Conservation (phyloP, 1,140 invertebrate genomes). For the Latrodectus geometricus region DNA sequence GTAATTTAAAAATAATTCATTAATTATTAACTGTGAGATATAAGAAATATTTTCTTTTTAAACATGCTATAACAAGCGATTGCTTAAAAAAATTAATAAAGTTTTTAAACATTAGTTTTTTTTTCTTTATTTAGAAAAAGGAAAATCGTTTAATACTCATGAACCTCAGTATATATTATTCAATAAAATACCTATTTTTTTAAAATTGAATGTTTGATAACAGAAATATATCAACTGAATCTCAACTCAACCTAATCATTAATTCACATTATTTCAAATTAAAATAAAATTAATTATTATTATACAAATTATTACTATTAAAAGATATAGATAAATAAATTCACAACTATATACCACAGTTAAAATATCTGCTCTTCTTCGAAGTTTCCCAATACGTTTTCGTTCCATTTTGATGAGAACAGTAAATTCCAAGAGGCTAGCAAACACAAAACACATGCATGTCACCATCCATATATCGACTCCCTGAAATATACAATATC, state of each 20-base stretch:
- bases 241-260: not conserved
- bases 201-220: too few species aligned
- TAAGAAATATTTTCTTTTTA: too few species aligned
- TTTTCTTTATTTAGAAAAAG: too few species aligned
- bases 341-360: not conserved
- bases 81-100: too few species aligned
- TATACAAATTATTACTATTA: not conserved
- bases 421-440: conserved; percentile 84
- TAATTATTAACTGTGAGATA: too few species aligned
- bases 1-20: too few species aligned
- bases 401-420: conserved; percentile 72
- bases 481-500: conserved; percentile 71
- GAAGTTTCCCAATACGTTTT: not conserved
- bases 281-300: not conserved
- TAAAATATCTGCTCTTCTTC: not conserved
- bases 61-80: too few species aligned
- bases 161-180: too few species aligned
- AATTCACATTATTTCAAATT: not conserved
- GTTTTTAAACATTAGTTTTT: too few species aligned
- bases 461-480: conserved; percentile 88
- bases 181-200: too few species aligned
- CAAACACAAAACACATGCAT: conserved; percentile 87
- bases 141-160: too few species aligned
- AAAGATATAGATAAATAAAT: not conserved
- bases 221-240: too few species aligned